Evolutionary conservation across 1,140 invertebrate species (phyloP).

Genomic region (Zaprionus camerounensis): DNA sequence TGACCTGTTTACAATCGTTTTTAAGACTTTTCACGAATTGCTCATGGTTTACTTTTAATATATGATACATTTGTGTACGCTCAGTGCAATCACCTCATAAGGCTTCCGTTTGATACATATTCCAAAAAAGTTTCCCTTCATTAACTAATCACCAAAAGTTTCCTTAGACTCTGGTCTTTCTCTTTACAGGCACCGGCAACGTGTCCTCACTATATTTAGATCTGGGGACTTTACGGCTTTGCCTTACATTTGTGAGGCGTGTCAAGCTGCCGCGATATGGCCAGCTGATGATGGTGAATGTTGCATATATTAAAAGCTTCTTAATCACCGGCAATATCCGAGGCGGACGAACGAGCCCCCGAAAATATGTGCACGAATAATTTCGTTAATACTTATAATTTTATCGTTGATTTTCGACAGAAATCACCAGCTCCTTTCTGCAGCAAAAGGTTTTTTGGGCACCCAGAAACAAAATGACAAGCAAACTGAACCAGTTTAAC

Average conservation of each 20-base stretch:
- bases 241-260: conserved; percentile 74
- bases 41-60: not conserved
- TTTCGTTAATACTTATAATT: conserved; percentile 53
- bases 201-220: conserved; percentile 60
- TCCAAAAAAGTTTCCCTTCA: not conserved
- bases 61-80: not conserved
- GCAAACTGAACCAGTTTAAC: conserved; percentile 59
- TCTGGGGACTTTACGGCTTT: conserved; percentile 57
- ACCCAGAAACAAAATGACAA: conserved; percentile 34
- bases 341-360: conserved; percentile 66
- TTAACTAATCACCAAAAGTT: not conserved
- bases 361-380: conserved; percentile 63
- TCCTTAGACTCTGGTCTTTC: not conserved
- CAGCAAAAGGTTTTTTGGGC: not conserved
- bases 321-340: conserved; percentile 59
- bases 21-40: not conserved
- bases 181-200: conserved; percentile 1
- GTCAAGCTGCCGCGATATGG: conserved; percentile 29
- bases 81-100: not conserved
- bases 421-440: not conserved
- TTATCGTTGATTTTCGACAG: conserved; percentile 55
- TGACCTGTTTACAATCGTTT: not conserved
- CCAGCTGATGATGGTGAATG: conserved; percentile 3
- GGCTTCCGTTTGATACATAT: not conserved
- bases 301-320: conserved; percentile 53